These are phyloP conservation scores for Ditula angustiorana DNA, from an alignment of 2,888 invertebrate genomes.

Conservation along the genomic window DNA sequence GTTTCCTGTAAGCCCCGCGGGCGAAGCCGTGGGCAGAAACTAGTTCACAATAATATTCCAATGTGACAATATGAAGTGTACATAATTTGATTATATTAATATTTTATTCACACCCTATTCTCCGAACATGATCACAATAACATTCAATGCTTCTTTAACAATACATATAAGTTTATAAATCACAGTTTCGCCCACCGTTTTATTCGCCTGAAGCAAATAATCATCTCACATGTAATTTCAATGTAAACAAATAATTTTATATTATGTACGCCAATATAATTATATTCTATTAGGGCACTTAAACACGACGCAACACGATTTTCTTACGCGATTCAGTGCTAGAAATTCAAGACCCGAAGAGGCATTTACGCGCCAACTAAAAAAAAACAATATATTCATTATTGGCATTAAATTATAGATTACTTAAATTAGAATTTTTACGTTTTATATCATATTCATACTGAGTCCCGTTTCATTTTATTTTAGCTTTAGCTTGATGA, in stretches of 20 bases:
- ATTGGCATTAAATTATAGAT: too few species aligned
- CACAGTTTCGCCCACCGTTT: slow-evolving; percentile 25
- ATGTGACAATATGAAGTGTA: background rate
- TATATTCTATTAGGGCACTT: background rate
- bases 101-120: background rate
- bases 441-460: too few species aligned
- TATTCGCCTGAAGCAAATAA: slow-evolving; percentile 5
- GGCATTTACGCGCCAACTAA: too few species aligned
- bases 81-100: background rate
- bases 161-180: slow-evolving; percentile 28
- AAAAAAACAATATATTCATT: too few species aligned
- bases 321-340: background rate
- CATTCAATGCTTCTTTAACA: slow-evolving; percentile 14
- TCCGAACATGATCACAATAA: slow-evolving; percentile 15
- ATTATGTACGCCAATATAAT: background rate
- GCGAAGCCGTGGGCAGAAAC: too few species aligned
- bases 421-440: too few species aligned
- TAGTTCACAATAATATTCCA: background rate
- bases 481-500: too few species aligned
- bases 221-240: background rate
- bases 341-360: too few species aligned
- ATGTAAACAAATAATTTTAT: slow-evolving; percentile 15
- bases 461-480: too few species aligned
- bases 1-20: too few species aligned
- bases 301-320: background rate